Evolutionary conservation across 2,888 invertebrate species (phyloP).

Genomic region (Hedychridium roseum): DNA sequence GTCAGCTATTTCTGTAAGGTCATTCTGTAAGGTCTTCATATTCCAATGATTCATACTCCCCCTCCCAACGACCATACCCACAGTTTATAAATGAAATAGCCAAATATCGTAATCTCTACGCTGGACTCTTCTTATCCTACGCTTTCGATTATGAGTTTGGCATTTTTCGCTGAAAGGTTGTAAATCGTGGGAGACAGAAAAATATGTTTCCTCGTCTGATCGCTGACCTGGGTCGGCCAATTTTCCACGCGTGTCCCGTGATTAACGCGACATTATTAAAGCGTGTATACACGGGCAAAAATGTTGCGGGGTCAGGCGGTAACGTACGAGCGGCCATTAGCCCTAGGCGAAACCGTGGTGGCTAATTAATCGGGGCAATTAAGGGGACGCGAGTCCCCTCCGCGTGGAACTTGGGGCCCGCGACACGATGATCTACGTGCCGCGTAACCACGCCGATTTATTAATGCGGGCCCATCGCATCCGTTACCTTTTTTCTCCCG

Average conservation of each 20-base stretch:
- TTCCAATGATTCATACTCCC: no score
- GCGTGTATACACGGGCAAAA: constrained; percentile 39
- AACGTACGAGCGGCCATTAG: constrained; percentile 55
- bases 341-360: constrained; percentile 50
- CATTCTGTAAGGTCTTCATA: no score
- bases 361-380: constrained; percentile 61
- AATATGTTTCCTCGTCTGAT: no score
- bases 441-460: constrained; percentile 44
- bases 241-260: constrained; percentile 43
- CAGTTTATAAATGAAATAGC: no score
- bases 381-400: constrained; percentile 36
- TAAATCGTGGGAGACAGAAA: no score
- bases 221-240: constrained; percentile 21
- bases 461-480: constrained; percentile 43
- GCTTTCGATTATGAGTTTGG: no score
- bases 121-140: no score
- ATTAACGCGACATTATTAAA: constrained; percentile 48
- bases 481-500: constrained; percentile 27
- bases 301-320: constrained; percentile 35
- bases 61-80: no score
- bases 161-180: no score
- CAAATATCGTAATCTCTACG: no score
- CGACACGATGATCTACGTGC: constrained; percentile 54
- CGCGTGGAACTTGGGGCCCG: constrained; percentile 35
- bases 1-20: no score